Percentiles rank a stretch among this genome's conserved stretches.
phyloP scores from a whole-genome alignment of 2,888 invertebrate species.

The Ellobium chinense region DNA sequence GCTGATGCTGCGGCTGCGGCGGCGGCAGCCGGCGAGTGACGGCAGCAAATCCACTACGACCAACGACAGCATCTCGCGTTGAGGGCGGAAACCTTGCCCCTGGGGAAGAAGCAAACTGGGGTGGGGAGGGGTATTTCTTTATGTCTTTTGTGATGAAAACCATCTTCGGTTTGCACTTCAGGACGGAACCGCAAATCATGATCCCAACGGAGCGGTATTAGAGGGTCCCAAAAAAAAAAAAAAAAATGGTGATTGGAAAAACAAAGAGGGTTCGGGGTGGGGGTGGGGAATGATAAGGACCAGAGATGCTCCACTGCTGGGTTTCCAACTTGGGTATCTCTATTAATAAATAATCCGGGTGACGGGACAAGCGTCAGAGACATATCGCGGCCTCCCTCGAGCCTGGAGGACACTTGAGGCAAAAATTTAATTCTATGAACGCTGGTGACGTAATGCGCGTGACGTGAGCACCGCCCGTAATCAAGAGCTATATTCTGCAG shows the following conservation, averaged over 20 bases:
- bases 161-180: no score
- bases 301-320: not conserved
- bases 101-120: not conserved
- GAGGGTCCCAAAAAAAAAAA: no score
- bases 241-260: no score
- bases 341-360: not conserved
- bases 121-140: not conserved
- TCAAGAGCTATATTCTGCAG: not conserved
- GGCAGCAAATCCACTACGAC: not conserved
- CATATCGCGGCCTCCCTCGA: not conserved
- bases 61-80: no score
- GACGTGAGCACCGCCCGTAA: no score
- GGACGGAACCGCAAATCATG: no score
- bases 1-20: not conserved
- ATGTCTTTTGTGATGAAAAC: not conserved
- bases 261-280: not conserved
- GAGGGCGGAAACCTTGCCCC: not conserved
- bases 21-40: not conserved
- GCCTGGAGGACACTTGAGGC: not conserved
- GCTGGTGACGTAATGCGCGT: not conserved
- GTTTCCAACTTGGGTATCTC: not conserved
- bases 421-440: not conserved
- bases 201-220: no score
- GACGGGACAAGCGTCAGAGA: constrained; percentile 1
- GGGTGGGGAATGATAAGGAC: not conserved